These are phyloP conservation scores for Mormyrops boulengeri DNA, from an alignment of 2,797 vertebrate genomes.

Conservation along the genomic window DNA sequence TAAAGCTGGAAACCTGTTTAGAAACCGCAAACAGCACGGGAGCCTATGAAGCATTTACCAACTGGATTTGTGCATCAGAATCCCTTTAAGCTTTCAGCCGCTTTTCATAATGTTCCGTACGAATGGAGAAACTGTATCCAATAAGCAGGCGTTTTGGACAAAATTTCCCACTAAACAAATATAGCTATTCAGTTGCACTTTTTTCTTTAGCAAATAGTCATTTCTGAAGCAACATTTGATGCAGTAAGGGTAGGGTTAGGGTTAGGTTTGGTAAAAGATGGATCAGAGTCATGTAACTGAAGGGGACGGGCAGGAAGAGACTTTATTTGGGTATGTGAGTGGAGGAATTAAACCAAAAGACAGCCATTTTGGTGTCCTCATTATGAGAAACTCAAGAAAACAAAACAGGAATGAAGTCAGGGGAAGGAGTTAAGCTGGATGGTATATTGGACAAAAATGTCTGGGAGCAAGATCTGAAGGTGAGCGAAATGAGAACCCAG, in stretches of 20 bases:
- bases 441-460: background rate
- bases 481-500: background rate
- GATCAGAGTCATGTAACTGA: background rate
- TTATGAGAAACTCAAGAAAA: background rate
- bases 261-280: background rate
- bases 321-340: background rate
- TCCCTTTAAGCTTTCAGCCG: background rate
- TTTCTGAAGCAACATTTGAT: background rate
- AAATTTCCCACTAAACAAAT: slow-evolving; percentile 5
- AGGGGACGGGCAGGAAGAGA: background rate
- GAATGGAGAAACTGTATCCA: background rate
- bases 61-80: background rate
- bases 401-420: background rate
- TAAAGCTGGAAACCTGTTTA: background rate
- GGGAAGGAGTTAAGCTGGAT: background rate
- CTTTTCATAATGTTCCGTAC: background rate
- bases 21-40: background rate
- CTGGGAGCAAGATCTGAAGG: background rate
- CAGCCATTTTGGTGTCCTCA: background rate
- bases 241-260: background rate
- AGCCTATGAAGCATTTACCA: background rate
- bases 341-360: background rate
- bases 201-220: background rate
- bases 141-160: background rate
- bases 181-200: background rate